These are phyloP conservation scores for Anodontia alba DNA, from an alignment of 2,888 invertebrate genomes.

Conservation along the genomic window DNA sequence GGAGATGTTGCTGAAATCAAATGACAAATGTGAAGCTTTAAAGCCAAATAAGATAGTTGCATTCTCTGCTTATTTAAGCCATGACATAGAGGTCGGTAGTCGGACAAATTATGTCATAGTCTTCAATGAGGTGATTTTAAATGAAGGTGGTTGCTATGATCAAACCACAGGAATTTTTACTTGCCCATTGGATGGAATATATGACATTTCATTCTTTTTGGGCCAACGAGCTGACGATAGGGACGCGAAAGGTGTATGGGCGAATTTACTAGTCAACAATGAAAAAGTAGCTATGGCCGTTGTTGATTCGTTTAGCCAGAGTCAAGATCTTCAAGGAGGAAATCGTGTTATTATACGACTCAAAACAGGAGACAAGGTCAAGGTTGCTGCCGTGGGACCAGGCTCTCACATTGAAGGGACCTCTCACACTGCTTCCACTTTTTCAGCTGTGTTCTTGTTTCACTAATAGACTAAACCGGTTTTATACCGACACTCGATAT, in stretches of 20 bases:
- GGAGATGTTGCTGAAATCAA: not conserved
- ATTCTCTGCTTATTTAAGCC: not conserved
- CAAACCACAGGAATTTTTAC: slow-evolving; percentile 6
- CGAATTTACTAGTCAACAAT: not conserved
- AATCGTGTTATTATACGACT: slow-evolving; percentile 12
- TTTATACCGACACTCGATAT: no score
- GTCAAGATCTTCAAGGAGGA: slow-evolving; percentile 18
- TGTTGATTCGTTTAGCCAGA: not conserved
- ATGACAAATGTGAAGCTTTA: not conserved
- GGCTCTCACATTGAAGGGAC: not conserved
- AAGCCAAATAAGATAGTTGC: not conserved
- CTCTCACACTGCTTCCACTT: not conserved
- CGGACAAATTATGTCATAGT: not conserved
- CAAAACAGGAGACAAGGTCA: not conserved
- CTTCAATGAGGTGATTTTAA: slow-evolving; percentile 12
- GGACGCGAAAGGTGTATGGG: not conserved
- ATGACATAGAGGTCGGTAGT: not conserved
- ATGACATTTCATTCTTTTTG: slow-evolving; percentile 15
- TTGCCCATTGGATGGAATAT: not conserved
- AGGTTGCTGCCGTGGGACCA: not conserved
- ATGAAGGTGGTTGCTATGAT: slow-evolving; percentile 15
- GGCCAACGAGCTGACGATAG: not conserved
- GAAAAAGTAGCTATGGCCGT: not conserved
- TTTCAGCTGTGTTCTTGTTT: not conserved
- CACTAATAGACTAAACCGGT: no score